phyloP scores from a whole-genome alignment of 2,888 invertebrate species.

The Dasysyrphus tricinctus region DNA sequence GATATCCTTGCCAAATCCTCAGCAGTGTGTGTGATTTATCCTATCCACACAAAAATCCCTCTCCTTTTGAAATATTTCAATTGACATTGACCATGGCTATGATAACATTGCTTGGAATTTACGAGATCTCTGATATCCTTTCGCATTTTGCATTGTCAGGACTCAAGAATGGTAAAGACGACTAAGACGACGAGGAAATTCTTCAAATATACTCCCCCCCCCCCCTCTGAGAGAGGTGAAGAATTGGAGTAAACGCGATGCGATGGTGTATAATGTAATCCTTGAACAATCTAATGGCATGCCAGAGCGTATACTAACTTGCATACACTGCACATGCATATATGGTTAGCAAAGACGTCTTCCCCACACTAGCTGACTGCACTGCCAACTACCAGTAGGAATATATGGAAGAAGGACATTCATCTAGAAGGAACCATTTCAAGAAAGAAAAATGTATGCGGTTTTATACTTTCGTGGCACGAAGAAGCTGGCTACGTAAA shows the following conservation, averaged over 20 bases:
- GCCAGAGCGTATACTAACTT: constrained; percentile 34
- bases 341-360: constrained; percentile 21
- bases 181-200: constrained; percentile 23
- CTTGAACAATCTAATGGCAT: constrained; percentile 57
- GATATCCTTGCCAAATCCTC: constrained; percentile 42
- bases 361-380: background rate
- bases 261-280: constrained; percentile 55
- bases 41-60: constrained; percentile 58
- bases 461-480: constrained; percentile 24
- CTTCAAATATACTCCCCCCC: constrained; percentile 27
- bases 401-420: constrained; percentile 42
- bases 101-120: constrained; percentile 70
- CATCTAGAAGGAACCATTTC: constrained; percentile 41
- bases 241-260: background rate
- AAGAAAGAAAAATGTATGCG: constrained; percentile 55
- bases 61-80: constrained; percentile 71
- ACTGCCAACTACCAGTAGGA: background rate
- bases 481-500: background rate
- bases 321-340: constrained; percentile 36
- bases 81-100: constrained; percentile 75
- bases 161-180: constrained; percentile 31
- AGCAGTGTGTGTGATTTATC: constrained; percentile 61
- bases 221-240: background rate
- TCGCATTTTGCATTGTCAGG: constrained; percentile 64
- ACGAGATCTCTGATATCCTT: constrained; percentile 72